These are phyloP conservation scores for Goniozus legneri DNA, from an alignment of 1,140 invertebrate species.

Conservation along the genomic window DNA sequence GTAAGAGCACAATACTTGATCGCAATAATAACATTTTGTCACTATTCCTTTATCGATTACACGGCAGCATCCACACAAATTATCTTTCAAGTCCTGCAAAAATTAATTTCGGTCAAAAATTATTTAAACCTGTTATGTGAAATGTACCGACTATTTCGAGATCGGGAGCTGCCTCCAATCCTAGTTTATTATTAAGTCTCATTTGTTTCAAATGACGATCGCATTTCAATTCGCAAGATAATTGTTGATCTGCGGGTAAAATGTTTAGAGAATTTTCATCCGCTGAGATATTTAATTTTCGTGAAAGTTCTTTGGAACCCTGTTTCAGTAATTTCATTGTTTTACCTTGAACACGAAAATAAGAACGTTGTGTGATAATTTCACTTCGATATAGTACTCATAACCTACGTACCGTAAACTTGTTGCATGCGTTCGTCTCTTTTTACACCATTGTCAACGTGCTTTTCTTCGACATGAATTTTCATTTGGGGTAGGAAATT, in stretches of 20 bases:
- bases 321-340: constrained; percentile 33
- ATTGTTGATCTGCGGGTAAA: background rate
- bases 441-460: constrained; percentile 26
- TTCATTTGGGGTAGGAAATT: constrained; percentile 34
- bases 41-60: constrained; percentile 15
- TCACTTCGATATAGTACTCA: too few species aligned
- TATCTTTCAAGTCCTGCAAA: constrained; percentile 17
- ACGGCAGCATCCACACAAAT: constrained; percentile 22
- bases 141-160: too few species aligned
- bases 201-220: constrained; percentile 30
- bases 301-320: constrained; percentile 24
- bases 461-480: constrained; percentile 32
- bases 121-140: too few species aligned
- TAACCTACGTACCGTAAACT: constrained; percentile 36
- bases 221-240: constrained; percentile 6
- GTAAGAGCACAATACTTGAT: constrained; percentile 27
- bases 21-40: constrained; percentile 32
- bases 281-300: constrained; percentile 12
- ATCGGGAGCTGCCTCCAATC: constrained; percentile 21
- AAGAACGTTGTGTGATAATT: too few species aligned
- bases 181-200: constrained; percentile 31
- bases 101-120: too few species aligned
- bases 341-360: constrained; percentile 22
- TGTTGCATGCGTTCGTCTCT: constrained; percentile 29
- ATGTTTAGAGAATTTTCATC: constrained; percentile 2